Evolutionary conservation across 2,888 invertebrate genomes (phyloP).

Genomic region (Cerceris rybyensis): DNA sequence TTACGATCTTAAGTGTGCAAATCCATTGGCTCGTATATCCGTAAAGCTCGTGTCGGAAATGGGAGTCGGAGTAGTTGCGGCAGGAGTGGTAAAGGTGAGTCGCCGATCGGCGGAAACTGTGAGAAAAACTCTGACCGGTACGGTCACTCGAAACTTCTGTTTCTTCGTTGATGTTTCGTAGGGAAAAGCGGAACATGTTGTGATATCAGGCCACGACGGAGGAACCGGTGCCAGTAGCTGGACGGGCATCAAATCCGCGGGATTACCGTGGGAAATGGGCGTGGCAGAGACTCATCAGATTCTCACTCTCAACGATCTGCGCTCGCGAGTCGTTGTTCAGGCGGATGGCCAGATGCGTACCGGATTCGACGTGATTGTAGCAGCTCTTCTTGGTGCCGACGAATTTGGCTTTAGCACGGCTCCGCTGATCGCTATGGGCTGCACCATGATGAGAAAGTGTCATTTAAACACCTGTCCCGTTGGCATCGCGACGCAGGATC

Average conservation of each 20-base stretch:
- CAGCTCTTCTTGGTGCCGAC: slow-evolving; percentile 97
- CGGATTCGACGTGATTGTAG: slow-evolving; percentile 97
- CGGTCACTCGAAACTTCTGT: neutral
- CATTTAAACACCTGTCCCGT: slow-evolving; percentile 99
- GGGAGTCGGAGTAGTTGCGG: slow-evolving; percentile 99
- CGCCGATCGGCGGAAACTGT: neutral
- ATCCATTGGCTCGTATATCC: slow-evolving; percentile 96
- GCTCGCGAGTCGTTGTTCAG: slow-evolving; percentile 96
- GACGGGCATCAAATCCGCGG: slow-evolving; percentile 99
- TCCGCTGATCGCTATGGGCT: slow-evolving; percentile 98
- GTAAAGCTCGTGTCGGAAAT: slow-evolving; percentile 99
- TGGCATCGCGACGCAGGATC: slow-evolving; percentile 99
- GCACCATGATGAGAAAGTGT: slow-evolving; percentile 99
- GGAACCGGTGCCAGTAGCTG: slow-evolving; percentile 99
- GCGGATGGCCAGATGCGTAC: slow-evolving; percentile 98
- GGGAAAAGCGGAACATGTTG: slow-evolving; percentile 99
- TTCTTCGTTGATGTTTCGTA: slow-evolving; percentile 75
- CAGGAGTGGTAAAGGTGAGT: slow-evolving; percentile 96
- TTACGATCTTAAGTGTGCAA: slow-evolving; percentile 98
- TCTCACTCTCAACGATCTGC: slow-evolving; percentile 94
- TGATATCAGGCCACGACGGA: slow-evolving; percentile 99
- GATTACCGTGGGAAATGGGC: slow-evolving; percentile 99
- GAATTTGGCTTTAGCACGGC: slow-evolving; percentile 99
- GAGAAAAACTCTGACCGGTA: neutral
- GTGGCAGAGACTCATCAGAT: slow-evolving; percentile 99